These are phyloP conservation scores for Theristus sp. DNA, from an alignment of 2,888 invertebrate genomes.

Conservation along the genomic window DNA sequence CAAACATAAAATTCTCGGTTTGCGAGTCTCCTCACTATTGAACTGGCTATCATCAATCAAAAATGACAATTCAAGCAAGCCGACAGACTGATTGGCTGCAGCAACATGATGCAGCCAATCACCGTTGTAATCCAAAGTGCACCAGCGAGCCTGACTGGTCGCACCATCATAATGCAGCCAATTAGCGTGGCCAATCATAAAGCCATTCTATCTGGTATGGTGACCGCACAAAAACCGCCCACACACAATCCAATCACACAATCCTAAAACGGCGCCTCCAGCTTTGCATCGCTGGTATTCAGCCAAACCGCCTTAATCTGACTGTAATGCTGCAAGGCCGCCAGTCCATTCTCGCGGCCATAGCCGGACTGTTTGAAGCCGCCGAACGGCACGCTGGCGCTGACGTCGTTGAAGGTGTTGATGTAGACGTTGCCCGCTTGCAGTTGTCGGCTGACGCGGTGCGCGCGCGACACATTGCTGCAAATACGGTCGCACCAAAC, in stretches of 20 bases:
- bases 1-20: too few relatives aligned
- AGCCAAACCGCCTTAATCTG: slow-evolving; percentile 41
- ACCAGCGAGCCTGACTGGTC: too few relatives aligned
- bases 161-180: neutral
- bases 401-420: slow-evolving; percentile 40
- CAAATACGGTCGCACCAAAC: too few relatives aligned
- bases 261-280: slow-evolving; percentile 3
- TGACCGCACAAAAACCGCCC: too few relatives aligned
- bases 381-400: slow-evolving; percentile 40
- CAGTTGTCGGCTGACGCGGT: slow-evolving; percentile 34
- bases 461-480: slow-evolving; percentile 38
- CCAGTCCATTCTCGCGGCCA: slow-evolving; percentile 39
- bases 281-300: slow-evolving; percentile 22
- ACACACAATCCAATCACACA: neutral
- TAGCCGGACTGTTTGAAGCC: slow-evolving; percentile 39
- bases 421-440: slow-evolving; percentile 42
- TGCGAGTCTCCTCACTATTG: too few relatives aligned
- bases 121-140: too few relatives aligned
- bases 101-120: too few relatives aligned
- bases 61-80: too few relatives aligned
- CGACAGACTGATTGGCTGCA: too few relatives aligned
- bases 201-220: too few relatives aligned
- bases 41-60: too few relatives aligned
- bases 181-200: too few relatives aligned
- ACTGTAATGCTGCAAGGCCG: slow-evolving; percentile 38